These are phyloP conservation scores for Sandelia bainsii DNA, from an alignment of 2,797 vertebrate species.

Conservation along the genomic window DNA sequence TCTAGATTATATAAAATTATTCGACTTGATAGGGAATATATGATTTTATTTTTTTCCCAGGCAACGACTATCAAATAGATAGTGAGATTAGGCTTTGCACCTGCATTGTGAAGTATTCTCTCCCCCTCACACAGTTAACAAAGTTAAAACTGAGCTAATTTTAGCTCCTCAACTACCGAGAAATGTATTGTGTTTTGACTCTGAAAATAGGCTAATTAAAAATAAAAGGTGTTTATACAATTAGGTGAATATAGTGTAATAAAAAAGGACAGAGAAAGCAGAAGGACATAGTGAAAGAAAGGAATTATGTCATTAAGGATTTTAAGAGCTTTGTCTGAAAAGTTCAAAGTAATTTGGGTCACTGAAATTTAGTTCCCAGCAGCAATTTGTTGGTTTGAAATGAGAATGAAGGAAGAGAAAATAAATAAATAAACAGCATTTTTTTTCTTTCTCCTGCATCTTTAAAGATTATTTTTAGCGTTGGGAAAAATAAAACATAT, in stretches of 20 bases:
- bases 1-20: conserved; percentile 54
- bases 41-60: conserved; percentile 30
- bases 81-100: conserved; percentile 33
- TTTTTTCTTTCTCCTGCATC: conserved; percentile 49
- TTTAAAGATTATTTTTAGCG: conserved; percentile 61
- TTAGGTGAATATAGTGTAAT: conserved; percentile 63
- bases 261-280: conserved; percentile 49
- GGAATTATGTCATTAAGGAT: conserved; percentile 48
- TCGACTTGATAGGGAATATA: conserved; percentile 45
- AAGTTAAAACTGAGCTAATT: conserved; percentile 51
- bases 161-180: conserved; percentile 52
- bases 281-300: conserved; percentile 43
- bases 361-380: conserved; percentile 73
- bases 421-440: conserved; percentile 63
- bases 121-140: conserved; percentile 29
- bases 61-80: conserved; percentile 41
- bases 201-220: conserved; percentile 67
- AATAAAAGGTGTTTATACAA: conserved; percentile 72
- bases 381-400: conserved; percentile 69
- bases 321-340: conserved; percentile 72
- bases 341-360: conserved; percentile 81
- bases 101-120: conserved; percentile 39
- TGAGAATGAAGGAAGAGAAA: conserved; percentile 54
- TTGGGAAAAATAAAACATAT: conserved; percentile 62
- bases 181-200: conserved; percentile 39